Evolutionary conservation across 92 coral and sea anemone species (phyloP).

Genomic region (Galaxea fascicularis): DNA sequence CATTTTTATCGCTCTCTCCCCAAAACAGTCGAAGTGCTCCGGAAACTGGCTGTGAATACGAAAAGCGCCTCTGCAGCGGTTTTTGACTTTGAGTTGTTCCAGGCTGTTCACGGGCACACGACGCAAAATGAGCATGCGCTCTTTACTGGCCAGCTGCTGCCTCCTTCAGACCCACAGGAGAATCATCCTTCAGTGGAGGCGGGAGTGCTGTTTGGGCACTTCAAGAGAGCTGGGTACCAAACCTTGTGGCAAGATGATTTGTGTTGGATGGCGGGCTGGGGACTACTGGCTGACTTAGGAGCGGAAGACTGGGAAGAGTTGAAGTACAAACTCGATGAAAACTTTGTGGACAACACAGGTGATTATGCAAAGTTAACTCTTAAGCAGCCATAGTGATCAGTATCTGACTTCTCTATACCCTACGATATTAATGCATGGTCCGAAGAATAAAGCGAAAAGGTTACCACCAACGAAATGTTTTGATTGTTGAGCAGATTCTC

Average conservation of each 20-base stretch:
- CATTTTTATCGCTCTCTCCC: slow-evolving; percentile 96
- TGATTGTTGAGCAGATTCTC: no score
- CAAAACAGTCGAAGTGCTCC: slow-evolving; percentile 74
- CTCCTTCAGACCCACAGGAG: slow-evolving; percentile 43
- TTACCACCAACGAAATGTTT: no score
- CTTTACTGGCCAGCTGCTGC: slow-evolving; percentile 82
- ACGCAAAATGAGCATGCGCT: slow-evolving; percentile 86
- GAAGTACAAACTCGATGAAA: slow-evolving; percentile 47
- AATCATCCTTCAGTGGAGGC: slow-evolving; percentile 57
- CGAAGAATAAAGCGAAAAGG: no score
- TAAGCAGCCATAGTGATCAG: neutral
- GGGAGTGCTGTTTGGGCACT: slow-evolving; percentile 70
- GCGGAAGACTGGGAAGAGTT: slow-evolving; percentile 65
- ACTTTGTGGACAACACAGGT: slow-evolving; percentile 76
- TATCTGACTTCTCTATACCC: neutral
- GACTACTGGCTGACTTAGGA: slow-evolving; percentile 64
- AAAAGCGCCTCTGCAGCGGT: slow-evolving; percentile 58
- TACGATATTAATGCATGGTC: no score
- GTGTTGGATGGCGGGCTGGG: slow-evolving; percentile 83
- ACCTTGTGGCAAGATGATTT: slow-evolving; percentile 87
- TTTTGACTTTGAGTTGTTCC: slow-evolving; percentile 88
- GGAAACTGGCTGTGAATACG: slow-evolving; percentile 40
- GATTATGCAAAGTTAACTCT: neutral
- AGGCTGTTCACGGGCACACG: slow-evolving; percentile 91
- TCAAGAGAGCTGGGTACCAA: slow-evolving; percentile 82